These are phyloP conservation scores for Actinia tenebrosa DNA, from an alignment of 64 coral and sea anemone genomes.

Conservation along the genomic window DNA sequence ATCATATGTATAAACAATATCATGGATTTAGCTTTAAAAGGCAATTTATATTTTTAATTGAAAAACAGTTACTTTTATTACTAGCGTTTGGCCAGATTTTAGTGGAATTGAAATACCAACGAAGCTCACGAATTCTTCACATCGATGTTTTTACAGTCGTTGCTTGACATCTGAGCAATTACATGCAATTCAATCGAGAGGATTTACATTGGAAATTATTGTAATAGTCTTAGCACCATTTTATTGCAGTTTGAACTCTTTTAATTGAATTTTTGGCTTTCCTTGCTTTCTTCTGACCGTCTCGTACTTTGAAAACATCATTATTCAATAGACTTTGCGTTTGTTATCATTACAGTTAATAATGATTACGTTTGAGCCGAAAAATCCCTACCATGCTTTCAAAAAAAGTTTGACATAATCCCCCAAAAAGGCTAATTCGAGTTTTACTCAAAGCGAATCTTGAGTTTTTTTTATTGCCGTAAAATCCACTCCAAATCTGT, in stretches of 20 bases:
- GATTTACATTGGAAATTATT: neutral
- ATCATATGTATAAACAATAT: neutral
- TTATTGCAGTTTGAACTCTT: neutral
- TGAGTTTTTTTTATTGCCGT: neutral
- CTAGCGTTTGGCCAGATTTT: neutral
- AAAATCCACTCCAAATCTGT: neutral
- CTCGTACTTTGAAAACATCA: neutral
- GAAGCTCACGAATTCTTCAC: slow-evolving; percentile 2
- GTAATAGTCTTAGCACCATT: neutral
- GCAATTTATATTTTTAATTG: slow-evolving; percentile 4
- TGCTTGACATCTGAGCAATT: neutral
- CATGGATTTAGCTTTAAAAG: neutral
- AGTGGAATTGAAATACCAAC: neutral
- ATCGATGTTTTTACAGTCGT: neutral
- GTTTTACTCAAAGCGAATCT: neutral
- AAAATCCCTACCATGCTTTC: neutral
- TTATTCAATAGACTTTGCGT: neutral
- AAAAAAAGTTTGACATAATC: neutral
- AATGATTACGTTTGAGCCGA: slow-evolving; percentile 11
- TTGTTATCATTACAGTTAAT: slow-evolving; percentile 13
- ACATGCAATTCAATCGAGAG: neutral
- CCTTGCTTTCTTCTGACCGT: neutral
- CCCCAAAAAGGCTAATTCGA: neutral
- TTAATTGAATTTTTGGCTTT: neutral
- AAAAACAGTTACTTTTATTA: neutral